These are phyloP conservation scores for Sapajus apella DNA, from an alignment of 2,113 vertebrate species.

Conservation along the genomic window DNA sequence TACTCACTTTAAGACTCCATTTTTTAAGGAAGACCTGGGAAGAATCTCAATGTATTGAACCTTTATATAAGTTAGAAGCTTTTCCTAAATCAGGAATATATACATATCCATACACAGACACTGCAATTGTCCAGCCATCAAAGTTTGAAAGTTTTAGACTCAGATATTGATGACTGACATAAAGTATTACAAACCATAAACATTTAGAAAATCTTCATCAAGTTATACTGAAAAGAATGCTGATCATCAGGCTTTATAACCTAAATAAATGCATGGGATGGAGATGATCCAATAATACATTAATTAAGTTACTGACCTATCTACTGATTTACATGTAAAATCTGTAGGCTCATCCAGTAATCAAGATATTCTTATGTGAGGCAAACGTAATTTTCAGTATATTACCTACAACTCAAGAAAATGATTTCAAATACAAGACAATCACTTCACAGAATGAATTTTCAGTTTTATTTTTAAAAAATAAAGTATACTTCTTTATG, in stretches of 20 bases:
- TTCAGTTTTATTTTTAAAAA: neutral
- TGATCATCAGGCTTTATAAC: neutral
- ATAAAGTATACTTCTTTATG: conserved; percentile 21
- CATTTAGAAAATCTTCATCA: conserved; percentile 21
- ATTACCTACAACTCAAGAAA: conserved; percentile 20
- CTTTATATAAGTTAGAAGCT: neutral
- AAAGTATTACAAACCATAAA: neutral
- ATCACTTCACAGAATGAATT: neutral
- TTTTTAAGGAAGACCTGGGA: conserved; percentile 1
- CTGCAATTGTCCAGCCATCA: neutral
- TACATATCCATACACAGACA: neutral
- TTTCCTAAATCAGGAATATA: neutral
- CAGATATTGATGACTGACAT: neutral
- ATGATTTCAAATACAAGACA: conserved; percentile 53
- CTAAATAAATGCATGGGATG: neutral
- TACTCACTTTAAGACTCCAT: no score
- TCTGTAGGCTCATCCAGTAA: neutral
- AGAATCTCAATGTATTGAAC: conserved; percentile 31
- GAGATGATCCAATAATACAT: neutral
- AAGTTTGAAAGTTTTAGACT: neutral
- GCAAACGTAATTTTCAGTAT: conserved; percentile 13
- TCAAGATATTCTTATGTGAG: neutral
- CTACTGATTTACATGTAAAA: conserved; percentile 23
- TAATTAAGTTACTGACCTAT: neutral
- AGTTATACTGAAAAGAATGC: neutral